These are phyloP conservation scores for Amphibalanus amphitrite DNA, from an alignment of 1,140 invertebrate species.

Conservation along the genomic window DNA sequence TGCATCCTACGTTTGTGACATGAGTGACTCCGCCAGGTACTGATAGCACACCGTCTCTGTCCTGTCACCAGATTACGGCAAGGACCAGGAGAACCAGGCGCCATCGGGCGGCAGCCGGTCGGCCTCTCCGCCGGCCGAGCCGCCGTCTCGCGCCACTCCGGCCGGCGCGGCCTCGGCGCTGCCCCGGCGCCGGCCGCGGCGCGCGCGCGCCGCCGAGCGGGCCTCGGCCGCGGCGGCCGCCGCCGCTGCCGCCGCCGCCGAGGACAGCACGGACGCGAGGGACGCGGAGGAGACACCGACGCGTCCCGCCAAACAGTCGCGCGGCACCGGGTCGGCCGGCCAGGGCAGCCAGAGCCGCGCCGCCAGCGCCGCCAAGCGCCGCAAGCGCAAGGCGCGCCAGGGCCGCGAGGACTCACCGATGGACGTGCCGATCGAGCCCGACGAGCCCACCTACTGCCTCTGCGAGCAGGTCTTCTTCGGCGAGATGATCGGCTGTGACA, in stretches of 20 bases:
- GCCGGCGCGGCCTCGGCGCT: too few relatives aligned
- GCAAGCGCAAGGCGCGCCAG: slow-evolving; percentile 19
- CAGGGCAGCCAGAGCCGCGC: too few relatives aligned
- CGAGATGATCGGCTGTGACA: slow-evolving; percentile 98
- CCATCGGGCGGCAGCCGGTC: slow-evolving; percentile 1
- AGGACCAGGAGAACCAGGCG: slow-evolving; percentile 56
- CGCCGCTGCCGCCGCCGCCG: slow-evolving; percentile 10
- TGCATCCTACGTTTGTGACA: too few relatives aligned
- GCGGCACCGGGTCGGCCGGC: slow-evolving; percentile 30
- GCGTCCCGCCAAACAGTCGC: slow-evolving; percentile 31
- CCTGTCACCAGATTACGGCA: slow-evolving; percentile 18
- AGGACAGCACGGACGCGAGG: slow-evolving; percentile 31
- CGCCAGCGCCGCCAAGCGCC: slow-evolving; percentile 26
- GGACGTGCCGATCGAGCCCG: slow-evolving; percentile 68
- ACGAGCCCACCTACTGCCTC: slow-evolving; percentile 92
- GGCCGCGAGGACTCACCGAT: slow-evolving; percentile 41
- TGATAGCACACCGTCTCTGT: neutral
- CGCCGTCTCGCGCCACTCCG: neutral
- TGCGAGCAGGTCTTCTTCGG: slow-evolving; percentile 91
- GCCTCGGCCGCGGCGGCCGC: slow-evolving; percentile 2
- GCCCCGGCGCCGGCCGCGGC: too few relatives aligned
- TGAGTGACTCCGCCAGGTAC: neutral
- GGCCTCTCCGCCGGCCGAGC: neutral
- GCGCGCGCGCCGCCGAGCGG: too few relatives aligned
- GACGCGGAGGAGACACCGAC: slow-evolving; percentile 23